Evolutionary conservation across 2,797 vertebrate genomes (phyloP).

Genomic region (Carapus acus): DNA sequence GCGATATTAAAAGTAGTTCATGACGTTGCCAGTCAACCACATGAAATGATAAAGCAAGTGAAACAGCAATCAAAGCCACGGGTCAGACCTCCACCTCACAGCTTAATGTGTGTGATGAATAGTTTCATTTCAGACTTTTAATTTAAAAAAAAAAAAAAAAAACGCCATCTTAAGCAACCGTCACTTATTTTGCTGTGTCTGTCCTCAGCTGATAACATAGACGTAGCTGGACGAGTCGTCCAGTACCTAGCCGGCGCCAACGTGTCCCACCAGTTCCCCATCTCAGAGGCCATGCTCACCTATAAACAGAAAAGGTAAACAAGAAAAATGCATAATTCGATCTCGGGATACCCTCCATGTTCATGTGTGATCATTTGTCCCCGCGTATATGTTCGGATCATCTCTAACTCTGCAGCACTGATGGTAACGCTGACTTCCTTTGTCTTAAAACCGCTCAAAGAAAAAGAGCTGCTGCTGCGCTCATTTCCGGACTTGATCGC

Average conservation of each 20-base stretch:
- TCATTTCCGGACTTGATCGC: neutral
- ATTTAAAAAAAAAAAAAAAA: no score
- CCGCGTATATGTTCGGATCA: slow-evolving; percentile 27
- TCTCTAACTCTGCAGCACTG: slow-evolving; percentile 5
- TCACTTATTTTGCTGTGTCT: slow-evolving; percentile 23
- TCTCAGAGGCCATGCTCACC: slow-evolving; percentile 82
- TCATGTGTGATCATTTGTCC: slow-evolving; percentile 11
- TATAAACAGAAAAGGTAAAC: slow-evolving; percentile 83
- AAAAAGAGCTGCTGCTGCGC: neutral
- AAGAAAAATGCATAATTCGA: no score
- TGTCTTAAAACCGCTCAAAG: neutral
- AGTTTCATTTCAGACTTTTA: no score
- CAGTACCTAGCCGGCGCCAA: slow-evolving; percentile 77
- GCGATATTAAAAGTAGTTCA: no score
- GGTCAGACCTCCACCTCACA: no score
- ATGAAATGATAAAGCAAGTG: no score
- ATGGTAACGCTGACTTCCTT: slow-evolving; percentile 14
- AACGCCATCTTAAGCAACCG: no score
- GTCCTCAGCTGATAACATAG: slow-evolving; percentile 70
- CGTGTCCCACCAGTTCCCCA: slow-evolving; percentile 78
- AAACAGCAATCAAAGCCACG: no score
- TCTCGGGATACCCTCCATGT: no score
- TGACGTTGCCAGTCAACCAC: no score
- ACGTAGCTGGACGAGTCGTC: slow-evolving; percentile 72
- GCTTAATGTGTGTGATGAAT: no score